phyloP scores from a whole-genome alignment of 2,113 vertebrate species.

The Grantiella picta region DNA sequence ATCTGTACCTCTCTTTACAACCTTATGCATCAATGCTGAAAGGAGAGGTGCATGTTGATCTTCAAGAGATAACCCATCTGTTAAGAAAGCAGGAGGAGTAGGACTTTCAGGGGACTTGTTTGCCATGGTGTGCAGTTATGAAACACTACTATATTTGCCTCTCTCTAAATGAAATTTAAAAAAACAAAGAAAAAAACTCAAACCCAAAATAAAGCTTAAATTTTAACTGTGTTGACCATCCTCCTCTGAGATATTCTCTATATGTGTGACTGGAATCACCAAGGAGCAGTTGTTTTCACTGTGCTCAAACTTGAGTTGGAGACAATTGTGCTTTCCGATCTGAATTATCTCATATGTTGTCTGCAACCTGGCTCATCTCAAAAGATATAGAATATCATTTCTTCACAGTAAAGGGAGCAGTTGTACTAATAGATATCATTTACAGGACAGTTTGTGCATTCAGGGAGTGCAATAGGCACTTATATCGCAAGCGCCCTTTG shows the following conservation, averaged over 20 bases:
- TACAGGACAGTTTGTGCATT: not conserved
- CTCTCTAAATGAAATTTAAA: not conserved
- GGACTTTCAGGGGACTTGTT: not conserved
- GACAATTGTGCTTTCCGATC: not conserved
- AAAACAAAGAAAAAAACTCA: not conserved
- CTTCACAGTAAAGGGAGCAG: not conserved
- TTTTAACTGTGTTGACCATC: not conserved
- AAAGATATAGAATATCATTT: not conserved
- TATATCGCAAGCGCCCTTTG: not conserved
- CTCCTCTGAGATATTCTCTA: not conserved
- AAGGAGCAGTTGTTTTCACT: not conserved
- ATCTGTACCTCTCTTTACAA: not conserved
- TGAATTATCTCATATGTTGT: not conserved
- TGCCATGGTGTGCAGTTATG: not conserved
- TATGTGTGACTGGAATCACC: not conserved
- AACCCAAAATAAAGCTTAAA: not conserved
- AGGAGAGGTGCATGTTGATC: not conserved
- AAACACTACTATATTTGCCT: not conserved
- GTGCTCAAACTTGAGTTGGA: accelerated
- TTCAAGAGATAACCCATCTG: not conserved
- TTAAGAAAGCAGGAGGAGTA: not conserved
- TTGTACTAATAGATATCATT: not conserved
- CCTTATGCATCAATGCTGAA: not conserved
- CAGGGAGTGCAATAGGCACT: not conserved
- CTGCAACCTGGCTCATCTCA: not conserved